Percentiles rank a stretch among this genome's conserved stretches.
Evolutionary conservation across 2,797 vertebrate genomes (phyloP).

Genomic region (Borostomias antarcticus): DNA sequence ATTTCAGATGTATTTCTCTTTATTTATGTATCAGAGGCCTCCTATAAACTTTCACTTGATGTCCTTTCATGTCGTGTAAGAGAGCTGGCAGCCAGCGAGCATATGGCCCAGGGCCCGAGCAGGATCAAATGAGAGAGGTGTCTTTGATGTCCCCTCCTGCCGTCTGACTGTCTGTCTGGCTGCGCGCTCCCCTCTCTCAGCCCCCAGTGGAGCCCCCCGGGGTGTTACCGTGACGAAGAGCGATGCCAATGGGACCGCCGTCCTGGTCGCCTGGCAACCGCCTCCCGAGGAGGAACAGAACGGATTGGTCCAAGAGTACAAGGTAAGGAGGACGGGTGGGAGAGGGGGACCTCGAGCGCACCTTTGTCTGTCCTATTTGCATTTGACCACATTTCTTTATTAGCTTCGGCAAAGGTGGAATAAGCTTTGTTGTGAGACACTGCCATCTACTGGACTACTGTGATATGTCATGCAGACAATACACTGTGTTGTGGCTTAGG

Average conservation of each 20-base stretch:
- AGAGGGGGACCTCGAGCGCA: not conserved
- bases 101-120: no score
- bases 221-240: conserved; percentile 91
- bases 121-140: not conserved
- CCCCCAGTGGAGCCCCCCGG: conserved; percentile 89
- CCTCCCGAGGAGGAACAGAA: conserved; percentile 87
- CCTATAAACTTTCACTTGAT: conserved; percentile 4
- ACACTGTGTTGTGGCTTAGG: no score
- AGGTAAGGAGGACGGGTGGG: conserved; percentile 74
- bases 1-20: no score
- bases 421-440: conserved; percentile 63
- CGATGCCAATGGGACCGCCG: conserved; percentile 88
- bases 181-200: conserved; percentile 83
- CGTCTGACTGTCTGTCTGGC: not conserved
- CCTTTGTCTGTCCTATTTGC: no score
- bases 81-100: not conserved
- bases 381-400: not conserved
- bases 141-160: not conserved
- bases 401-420: conserved; percentile 1
- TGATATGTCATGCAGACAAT: not conserved
- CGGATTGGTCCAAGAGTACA: conserved; percentile 94
- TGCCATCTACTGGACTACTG: conserved; percentile 78
- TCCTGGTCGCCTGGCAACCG: conserved; percentile 93
- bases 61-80: not conserved
- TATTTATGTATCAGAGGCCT: no score